Evolutionary conservation across 2,888 invertebrate species (phyloP), one percentile per base, ranked within the genome.

Genomic region (Latheticus oryzae): DNA sequence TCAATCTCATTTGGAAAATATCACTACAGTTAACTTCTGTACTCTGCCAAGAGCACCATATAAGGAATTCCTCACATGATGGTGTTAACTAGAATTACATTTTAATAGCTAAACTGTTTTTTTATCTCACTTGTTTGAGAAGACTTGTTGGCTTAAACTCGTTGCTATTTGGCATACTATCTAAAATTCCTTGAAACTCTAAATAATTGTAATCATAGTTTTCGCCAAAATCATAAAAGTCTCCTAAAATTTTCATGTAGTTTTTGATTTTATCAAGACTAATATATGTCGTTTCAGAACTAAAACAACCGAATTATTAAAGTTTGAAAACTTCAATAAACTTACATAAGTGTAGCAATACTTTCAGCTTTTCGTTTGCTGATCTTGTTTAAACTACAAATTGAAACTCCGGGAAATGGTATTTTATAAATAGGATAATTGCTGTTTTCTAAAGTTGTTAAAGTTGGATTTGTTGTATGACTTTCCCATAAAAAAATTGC

Each of bases 1-100:
- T 85, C 13, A 80, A 76, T 0, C 82, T 77, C 0, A 77, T 70
- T 0, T 57, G 16, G 66, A 86, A 84, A 4, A 84, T 65, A 0
- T 76, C 68, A 0, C 48, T 64, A 61, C 84, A 84, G 13, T 80
- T 71, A 1, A 75, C 66, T 0, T 15, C 3, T 8, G 15, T 12
- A 8, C 16, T 16, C 12, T 16, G 8, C 48, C 48, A 48, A 9
- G 8, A 16, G 23, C 48, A 48, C 8, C 11, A 2, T 7, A 11
- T 1, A 3, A 48, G 19, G 3, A 48, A 26, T n/a, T 37, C 26
- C 3, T 48, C 37, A 24, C 48, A 48, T 8, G 48, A 17, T 3
- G 48, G 35, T 26, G 48, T 12, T 7, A 48, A 8, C 48, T 48
- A 9, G 1, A 37, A 37, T 11, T 5, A n/a, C 4, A 47, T 11